Conservation (phyloP, 2,113 vertebrate species). For the Mastomys coucha region DNA sequence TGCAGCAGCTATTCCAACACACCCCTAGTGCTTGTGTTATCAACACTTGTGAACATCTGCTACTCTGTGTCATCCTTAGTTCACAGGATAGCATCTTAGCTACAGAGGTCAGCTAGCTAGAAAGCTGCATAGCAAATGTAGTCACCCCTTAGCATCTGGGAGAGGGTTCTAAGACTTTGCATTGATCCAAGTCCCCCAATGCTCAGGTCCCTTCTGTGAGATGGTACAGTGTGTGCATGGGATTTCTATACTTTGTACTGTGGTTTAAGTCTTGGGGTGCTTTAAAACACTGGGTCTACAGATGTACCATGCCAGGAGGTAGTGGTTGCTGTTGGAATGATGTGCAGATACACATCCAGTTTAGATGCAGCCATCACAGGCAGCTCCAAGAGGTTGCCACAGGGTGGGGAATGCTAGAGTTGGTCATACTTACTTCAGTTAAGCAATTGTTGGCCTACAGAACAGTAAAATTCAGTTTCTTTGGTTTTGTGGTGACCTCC, state of each 20-base stretch:
- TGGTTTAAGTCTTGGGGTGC: background rate
- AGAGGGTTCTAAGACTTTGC: background rate
- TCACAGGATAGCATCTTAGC: background rate
- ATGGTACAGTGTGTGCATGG: background rate
- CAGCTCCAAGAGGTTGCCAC: background rate
- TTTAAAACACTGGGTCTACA: background rate
- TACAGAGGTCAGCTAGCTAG: background rate
- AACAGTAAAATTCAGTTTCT: background rate
- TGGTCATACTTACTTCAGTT: background rate
- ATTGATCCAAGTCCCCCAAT: too few relatives aligned
- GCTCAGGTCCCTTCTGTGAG: background rate
- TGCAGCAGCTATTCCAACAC: background rate
- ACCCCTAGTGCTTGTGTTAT: background rate
- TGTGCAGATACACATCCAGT: background rate
- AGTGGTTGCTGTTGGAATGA: background rate
- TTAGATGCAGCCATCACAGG: background rate
- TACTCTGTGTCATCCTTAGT: background rate
- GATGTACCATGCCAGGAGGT: background rate
- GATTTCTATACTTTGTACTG: background rate
- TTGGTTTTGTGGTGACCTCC: background rate
- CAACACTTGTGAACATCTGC: background rate
- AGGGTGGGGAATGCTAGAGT: background rate
- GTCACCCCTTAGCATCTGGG: background rate
- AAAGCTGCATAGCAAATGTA: background rate
- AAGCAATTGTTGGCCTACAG: background rate